A percentile compares a stretch with the other conserved stretches of the same genome.
Conservation (phyloP, 2,797 vertebrate genomes). For the Pagetopsis macropterus region DNA sequence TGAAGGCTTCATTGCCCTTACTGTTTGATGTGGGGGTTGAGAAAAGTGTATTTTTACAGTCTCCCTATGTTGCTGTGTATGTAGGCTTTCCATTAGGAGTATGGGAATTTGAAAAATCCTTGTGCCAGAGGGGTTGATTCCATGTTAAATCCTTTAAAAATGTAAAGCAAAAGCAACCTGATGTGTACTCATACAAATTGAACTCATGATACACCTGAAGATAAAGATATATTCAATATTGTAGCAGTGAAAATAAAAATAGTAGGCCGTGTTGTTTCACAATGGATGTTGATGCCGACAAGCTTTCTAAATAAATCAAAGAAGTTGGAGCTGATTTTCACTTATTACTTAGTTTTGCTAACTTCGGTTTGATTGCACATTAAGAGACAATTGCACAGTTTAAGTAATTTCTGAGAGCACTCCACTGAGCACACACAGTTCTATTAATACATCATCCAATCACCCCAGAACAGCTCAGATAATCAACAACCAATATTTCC, state of each 20-base stretch:
- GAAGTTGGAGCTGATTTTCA: neutral
- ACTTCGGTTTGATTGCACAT: neutral
- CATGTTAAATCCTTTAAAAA: neutral
- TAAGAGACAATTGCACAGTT: slow-evolving; percentile 10
- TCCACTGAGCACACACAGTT: neutral
- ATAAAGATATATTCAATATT: neutral
- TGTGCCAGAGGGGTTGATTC: neutral
- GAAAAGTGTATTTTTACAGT: neutral
- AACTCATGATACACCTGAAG: neutral
- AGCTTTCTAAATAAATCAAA: slow-evolving; percentile 18
- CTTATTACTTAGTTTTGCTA: neutral
- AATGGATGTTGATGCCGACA: slow-evolving; percentile 1
- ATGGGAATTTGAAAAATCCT: neutral
- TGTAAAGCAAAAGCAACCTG: neutral
- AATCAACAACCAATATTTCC: slow-evolving; percentile 14
- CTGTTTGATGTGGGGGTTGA: neutral
- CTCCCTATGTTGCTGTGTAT: neutral
- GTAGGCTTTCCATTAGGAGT: neutral
- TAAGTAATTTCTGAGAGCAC: neutral
- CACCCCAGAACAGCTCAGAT: neutral
- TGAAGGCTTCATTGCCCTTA: neutral
- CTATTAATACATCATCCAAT: slow-evolving; percentile 12
- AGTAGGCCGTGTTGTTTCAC: neutral
- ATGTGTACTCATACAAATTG: neutral
- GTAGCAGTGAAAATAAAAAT: neutral